These are phyloP conservation scores for human DNA, from an alignment of 2,113 vertebrate species.

Conservation along the genomic window DNA sequence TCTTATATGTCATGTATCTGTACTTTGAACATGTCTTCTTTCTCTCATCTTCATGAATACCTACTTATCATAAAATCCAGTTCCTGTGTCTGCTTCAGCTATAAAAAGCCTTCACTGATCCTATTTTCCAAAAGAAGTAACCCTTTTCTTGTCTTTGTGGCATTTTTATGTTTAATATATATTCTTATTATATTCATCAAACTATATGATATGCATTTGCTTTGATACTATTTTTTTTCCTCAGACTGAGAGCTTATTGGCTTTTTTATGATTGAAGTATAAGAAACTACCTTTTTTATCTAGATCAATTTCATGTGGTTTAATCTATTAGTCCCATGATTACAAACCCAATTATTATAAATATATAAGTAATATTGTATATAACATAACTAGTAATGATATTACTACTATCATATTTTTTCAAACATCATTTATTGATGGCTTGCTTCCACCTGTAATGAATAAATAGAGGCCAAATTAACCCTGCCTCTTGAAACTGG, in stretches of 20 bases:
- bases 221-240: background rate
- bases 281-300: background rate
- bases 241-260: background rate
- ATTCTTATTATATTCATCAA: background rate
- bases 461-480: background rate
- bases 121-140: background rate
- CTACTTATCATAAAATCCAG: background rate
- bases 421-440: background rate
- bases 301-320: background rate
- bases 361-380: background rate
- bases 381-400: background rate
- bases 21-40: background rate
- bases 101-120: background rate
- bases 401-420: background rate
- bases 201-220: background rate
- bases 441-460: background rate
- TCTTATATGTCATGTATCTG: background rate
- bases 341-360: background rate
- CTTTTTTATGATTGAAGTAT: background rate
- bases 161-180: background rate
- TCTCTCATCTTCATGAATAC: background rate
- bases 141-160: background rate
- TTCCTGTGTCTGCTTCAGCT: background rate
- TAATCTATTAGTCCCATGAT: background rate
- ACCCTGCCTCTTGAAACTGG: background rate